Evolutionary conservation across 2,113 vertebrate genomes (phyloP).

Genomic region (Neolamprologus modestus): DNA sequence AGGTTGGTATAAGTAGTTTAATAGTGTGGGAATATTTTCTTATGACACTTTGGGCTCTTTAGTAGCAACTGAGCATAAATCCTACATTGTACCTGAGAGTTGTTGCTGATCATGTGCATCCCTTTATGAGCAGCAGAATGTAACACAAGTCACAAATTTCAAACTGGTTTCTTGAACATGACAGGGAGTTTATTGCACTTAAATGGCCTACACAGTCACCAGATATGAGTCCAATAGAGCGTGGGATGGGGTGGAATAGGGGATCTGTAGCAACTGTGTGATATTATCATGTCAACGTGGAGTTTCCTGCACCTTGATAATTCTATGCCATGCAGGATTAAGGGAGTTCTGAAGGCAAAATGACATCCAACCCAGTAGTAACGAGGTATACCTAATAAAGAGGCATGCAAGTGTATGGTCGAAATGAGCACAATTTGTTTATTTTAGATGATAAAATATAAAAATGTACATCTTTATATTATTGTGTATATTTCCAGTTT

Average conservation of each 20-base stretch:
- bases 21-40: background rate
- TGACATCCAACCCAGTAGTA: background rate
- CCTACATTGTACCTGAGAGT: background rate
- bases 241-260: background rate
- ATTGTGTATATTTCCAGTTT: too few species aligned
- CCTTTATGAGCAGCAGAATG: background rate
- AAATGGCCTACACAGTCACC: background rate
- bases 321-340: background rate
- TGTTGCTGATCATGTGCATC: background rate
- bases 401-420: background rate
- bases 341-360: background rate
- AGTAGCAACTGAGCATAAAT: background rate
- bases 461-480: background rate
- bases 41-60: background rate
- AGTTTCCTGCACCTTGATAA: background rate
- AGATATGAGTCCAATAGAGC: background rate
- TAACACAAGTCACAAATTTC: background rate
- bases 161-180: background rate
- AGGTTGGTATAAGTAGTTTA: fast-evolving
- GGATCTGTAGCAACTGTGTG: background rate
- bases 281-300: background rate
- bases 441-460: background rate
- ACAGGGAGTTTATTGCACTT: background rate
- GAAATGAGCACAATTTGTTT: background rate
- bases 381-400: background rate